Base-by-base conservation (phyloP, 2,797 vertebrate species). In the Semotilus atromaculatus region DNA sequence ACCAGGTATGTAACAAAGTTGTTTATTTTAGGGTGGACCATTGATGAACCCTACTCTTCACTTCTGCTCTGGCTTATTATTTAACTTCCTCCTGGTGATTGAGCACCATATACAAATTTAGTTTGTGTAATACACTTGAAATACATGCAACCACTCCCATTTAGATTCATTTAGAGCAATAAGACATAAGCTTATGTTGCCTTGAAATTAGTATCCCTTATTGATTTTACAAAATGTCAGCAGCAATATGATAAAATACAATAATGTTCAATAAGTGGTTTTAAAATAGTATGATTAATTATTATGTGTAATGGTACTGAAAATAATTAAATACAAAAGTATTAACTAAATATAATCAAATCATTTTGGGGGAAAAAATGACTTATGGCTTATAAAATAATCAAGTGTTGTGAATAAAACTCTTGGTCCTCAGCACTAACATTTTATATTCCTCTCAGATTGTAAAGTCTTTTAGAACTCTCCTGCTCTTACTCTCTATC, bases 401-500 rank as follows among this genome's bases (percentile, higher is more conserved):
- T 58, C 6, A 36, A 77, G 36, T 74, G 45, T 53, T 7, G 45
- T 4, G 9, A 51, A 73, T 31, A 73, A 73, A 51, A 51, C 34
- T 34, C 53, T 16, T 55, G n/a, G 18, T 31, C 16, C 2, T 34
- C 7, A 51, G 29, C 40, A 43, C 55, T 7, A 45, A 80, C 45
- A 18, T 70, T 70, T 81, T 8, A 51, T 53, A 51, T 81, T 70
- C 79, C 13, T 81, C 51, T 71, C 48, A 81, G n/a, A 48, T 19
- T 71, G 23, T 71, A 29, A 55, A 71, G 55, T 66, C 29, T 51
- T 83, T 72, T 74, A 66, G 43, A 66, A 40, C 40, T 83, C 43
- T 51, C 51, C 14, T n/a, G 40, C 53, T 29, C 48, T 58, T 36
- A 18, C 58, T 68, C 11, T 0, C 62, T 68, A 29, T 93, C 90